Percentiles rank a stretch among this genome's conserved stretches.
Evolutionary conservation across 2,797 vertebrate genomes (phyloP).

Genomic region (Spinibarbus caldwelli): DNA sequence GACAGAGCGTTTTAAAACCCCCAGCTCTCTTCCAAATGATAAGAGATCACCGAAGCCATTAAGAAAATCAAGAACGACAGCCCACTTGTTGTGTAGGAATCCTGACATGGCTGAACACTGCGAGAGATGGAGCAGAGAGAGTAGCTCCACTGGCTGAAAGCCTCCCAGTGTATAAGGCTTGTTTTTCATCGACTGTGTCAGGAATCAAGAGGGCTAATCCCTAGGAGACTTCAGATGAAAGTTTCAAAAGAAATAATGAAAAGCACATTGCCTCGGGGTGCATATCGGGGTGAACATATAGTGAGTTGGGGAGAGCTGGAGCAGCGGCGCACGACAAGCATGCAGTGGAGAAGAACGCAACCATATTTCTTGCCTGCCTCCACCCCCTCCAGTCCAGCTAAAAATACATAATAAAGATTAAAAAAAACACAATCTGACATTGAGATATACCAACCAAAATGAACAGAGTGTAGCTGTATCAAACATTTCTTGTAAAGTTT

Average conservation of each 20-base stretch:
- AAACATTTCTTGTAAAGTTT: slow-evolving; percentile 53
- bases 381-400: slow-evolving; percentile 74
- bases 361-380: slow-evolving; percentile 71
- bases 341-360: slow-evolving; percentile 75
- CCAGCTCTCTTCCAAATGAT: slow-evolving; percentile 38
- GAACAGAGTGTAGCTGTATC: slow-evolving; percentile 64
- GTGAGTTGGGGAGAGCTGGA: slow-evolving; percentile 74
- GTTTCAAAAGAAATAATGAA: slow-evolving; percentile 87
- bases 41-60: slow-evolving; percentile 48
- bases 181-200: slow-evolving; percentile 86
- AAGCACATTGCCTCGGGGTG: slow-evolving; percentile 80
- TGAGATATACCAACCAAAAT: slow-evolving; percentile 73
- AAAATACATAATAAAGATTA: slow-evolving; percentile 64
- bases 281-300: slow-evolving; percentile 80
- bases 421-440: slow-evolving; percentile 61
- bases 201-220: slow-evolving; percentile 86
- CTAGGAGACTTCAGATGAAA: slow-evolving; percentile 84
- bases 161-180: slow-evolving; percentile 79
- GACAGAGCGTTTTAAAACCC: slow-evolving; percentile 24
- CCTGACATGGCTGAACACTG: slow-evolving; percentile 67
- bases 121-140: slow-evolving; percentile 57
- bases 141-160: slow-evolving; percentile 72
- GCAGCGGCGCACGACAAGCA: slow-evolving; percentile 72
- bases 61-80: slow-evolving; percentile 53
- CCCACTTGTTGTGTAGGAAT: slow-evolving; percentile 69